Evolutionary conservation across 2,797 vertebrate species (phyloP).

Genomic region (Eulemur albifrons): DNA sequence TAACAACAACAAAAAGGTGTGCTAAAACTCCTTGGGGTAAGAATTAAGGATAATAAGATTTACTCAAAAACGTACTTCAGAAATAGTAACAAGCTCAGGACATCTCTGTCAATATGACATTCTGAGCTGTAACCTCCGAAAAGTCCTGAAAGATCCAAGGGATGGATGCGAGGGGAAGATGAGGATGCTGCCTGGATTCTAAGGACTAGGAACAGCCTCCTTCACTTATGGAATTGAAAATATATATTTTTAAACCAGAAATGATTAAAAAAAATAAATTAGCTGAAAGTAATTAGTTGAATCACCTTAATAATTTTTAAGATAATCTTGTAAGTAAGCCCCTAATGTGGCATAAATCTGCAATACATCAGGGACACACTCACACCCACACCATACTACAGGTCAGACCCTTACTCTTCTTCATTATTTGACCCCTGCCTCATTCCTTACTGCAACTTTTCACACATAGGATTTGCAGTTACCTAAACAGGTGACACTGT

Average conservation of each 20-base stretch:
- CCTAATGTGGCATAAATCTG: not conserved
- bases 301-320: not conserved
- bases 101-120: not conserved
- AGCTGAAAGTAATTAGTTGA: conserved; percentile 9
- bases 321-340: not conserved
- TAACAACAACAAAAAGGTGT: not conserved
- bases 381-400: not conserved
- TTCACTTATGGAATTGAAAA: not conserved
- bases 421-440: not conserved
- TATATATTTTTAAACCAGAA: not conserved
- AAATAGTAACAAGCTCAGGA: not conserved
- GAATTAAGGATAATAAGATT: not conserved
- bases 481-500: not conserved
- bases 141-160: not conserved
- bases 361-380: not conserved
- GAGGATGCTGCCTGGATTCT: not conserved
- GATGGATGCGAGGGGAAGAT: not conserved
- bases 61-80: not conserved
- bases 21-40: not conserved
- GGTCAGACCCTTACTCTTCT: not conserved
- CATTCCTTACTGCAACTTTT: not conserved
- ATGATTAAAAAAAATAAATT: not conserved
- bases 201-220: not conserved
- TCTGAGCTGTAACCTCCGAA: not conserved
- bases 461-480: not conserved